Percentiles rank a stretch among this genome's conserved stretches.
These are phyloP conservation scores for Acanthopagrus latus DNA, from an alignment of 2,797 vertebrate species.

Conservation along the genomic window DNA sequence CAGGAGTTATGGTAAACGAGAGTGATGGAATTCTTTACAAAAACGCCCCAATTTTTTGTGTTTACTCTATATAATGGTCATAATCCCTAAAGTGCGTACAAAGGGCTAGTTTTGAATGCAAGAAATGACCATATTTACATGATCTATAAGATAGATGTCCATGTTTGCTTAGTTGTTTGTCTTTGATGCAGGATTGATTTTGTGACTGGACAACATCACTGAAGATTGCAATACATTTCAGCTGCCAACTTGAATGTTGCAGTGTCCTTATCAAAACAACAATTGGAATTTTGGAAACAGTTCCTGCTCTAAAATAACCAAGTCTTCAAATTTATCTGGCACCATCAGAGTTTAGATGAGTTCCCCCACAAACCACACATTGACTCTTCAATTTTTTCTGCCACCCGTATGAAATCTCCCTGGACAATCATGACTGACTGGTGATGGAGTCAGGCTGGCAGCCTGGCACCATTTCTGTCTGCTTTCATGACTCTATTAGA, in stretches of 20 bases:
- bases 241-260: slow-evolving; percentile 12
- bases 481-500: no score
- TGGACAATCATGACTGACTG: no score
- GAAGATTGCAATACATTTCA: slow-evolving; percentile 13
- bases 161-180: background rate
- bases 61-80: background rate
- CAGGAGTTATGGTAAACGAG: background rate
- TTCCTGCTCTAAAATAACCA: background rate
- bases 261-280: slow-evolving; percentile 23
- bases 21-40: background rate
- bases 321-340: background rate
- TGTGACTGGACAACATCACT: background rate
- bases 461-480: no score
- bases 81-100: background rate
- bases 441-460: no score
- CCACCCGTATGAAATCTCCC: no score
- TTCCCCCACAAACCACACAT: no score
- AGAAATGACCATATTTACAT: background rate
- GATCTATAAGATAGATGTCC: background rate
- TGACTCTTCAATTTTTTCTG: no score
- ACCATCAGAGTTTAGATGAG: no score
- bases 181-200: slow-evolving; percentile 9
- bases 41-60: background rate
- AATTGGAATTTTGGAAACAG: slow-evolving; percentile 11
- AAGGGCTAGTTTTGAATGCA: background rate